phyloP scores from a whole-genome alignment of 2,113 vertebrate species.

The Hemibates koningsi region DNA sequence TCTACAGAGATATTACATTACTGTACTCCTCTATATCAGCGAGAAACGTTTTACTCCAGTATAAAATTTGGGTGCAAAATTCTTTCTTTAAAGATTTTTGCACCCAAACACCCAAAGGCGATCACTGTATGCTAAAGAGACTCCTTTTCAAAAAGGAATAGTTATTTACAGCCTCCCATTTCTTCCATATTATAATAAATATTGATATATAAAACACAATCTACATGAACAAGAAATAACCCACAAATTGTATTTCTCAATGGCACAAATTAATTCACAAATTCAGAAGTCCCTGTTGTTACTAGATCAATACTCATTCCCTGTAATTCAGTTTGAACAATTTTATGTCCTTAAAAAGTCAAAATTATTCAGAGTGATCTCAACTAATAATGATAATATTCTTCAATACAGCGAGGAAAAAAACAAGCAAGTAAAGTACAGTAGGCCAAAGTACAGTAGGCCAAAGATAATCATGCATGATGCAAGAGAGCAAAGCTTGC shows the following conservation, averaged over 20 bases:
- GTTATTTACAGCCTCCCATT: background rate
- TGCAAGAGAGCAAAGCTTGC: background rate
- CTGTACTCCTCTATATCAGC: background rate
- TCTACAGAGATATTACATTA: background rate
- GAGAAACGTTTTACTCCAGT: accelerated
- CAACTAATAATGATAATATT: background rate
- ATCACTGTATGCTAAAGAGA: background rate
- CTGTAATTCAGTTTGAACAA: background rate
- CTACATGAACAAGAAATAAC: background rate
- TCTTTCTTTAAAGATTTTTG: background rate
- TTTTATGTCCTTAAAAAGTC: background rate
- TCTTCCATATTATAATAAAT: background rate
- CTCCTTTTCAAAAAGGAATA: background rate
- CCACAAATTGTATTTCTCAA: background rate
- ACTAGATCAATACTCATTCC: background rate
- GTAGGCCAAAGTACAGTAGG: background rate
- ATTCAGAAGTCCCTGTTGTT: background rate
- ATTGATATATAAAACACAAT: background rate
- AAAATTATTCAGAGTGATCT: background rate
- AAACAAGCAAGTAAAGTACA: background rate
- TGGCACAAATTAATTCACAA: background rate
- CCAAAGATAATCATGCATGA: background rate
- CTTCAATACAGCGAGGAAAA: accelerated
- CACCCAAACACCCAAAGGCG: background rate
- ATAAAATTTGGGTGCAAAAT: background rate